phyloP scores from a whole-genome alignment of 2,113 vertebrate genomes.

The Micromys minutus region DNA sequence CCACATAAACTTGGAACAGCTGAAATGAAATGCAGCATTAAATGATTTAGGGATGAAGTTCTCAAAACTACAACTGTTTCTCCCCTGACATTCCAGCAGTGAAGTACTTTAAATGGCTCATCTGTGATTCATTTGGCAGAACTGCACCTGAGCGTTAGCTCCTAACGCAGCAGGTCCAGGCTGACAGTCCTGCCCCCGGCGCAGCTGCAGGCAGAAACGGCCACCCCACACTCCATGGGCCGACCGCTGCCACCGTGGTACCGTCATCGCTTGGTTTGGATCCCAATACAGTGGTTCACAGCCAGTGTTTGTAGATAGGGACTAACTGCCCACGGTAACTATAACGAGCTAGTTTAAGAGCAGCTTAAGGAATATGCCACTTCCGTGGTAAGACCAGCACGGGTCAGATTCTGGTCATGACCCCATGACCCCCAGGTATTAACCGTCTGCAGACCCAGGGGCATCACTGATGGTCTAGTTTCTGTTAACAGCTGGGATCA shows the following conservation, averaged over 20 bases:
- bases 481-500: conserved; percentile 30
- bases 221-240: conserved; percentile 12
- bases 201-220: conserved; percentile 42
- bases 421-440: conserved; percentile 51
- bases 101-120: conserved; percentile 50
- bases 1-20: neutral
- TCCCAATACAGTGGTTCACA: conserved; percentile 12
- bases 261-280: conserved; percentile 20
- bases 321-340: conserved; percentile 29
- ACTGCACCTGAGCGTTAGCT: conserved; percentile 53
- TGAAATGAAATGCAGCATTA: conserved; percentile 62
- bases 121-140: conserved; percentile 60
- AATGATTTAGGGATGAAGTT: conserved; percentile 43
- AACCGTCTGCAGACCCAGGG: neutral
- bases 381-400: conserved; percentile 13
- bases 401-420: conserved; percentile 20
- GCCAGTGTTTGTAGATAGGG: conserved; percentile 50
- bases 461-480: conserved; percentile 42
- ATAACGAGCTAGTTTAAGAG: conserved; percentile 41
- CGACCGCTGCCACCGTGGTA: conserved; percentile 40
- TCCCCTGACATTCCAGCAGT: conserved; percentile 1
- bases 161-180: conserved; percentile 30
- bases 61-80: conserved; percentile 62
- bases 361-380: conserved; percentile 35
- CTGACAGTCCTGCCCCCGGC: neutral